These are phyloP conservation scores for Sarcophaga caerulescens DNA, from an alignment of 2,888 invertebrate species.

Conservation along the genomic window DNA sequence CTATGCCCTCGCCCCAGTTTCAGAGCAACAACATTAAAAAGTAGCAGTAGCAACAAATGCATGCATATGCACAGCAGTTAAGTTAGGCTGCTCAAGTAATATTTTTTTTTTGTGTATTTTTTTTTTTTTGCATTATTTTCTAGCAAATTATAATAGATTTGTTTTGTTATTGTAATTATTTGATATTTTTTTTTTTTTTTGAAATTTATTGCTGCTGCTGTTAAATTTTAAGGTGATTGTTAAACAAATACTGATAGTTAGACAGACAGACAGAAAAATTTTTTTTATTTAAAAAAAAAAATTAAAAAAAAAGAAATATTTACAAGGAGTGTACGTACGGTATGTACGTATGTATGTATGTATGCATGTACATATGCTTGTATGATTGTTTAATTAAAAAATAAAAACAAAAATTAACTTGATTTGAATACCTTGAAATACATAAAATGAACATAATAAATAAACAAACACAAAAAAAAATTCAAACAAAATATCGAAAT, in stretches of 20 bases:
- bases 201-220: not conserved
- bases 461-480: slow-evolving; percentile 30
- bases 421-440: slow-evolving; percentile 68
- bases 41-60: slow-evolving; percentile 36
- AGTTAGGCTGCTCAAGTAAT: slow-evolving; percentile 16
- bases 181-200: not conserved
- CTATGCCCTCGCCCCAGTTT: slow-evolving; percentile 81
- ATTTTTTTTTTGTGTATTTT: slow-evolving; percentile 1
- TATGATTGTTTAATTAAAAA: slow-evolving; percentile 58
- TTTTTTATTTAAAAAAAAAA: not conserved
- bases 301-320: not conserved
- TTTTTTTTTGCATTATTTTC: not conserved
- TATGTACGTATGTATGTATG: not conserved
- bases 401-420: slow-evolving; percentile 46
- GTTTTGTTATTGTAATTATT: slow-evolving; percentile 61
- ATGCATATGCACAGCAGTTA: slow-evolving; percentile 32
- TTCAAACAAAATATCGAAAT: slow-evolving; percentile 36
- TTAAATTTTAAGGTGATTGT: slow-evolving; percentile 50
- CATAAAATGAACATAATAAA: slow-evolving; percentile 50
- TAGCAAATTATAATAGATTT: slow-evolving; percentile 63
- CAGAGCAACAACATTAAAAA: slow-evolving; percentile 66
- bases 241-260: slow-evolving; percentile 60
- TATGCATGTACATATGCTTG: slow-evolving; percentile 8
- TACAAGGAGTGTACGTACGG: slow-evolving; percentile 31
- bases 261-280: not conserved